Base-by-base conservation (phyloP, 2,113 vertebrate genomes). In the Phycodurus eques region DNA sequence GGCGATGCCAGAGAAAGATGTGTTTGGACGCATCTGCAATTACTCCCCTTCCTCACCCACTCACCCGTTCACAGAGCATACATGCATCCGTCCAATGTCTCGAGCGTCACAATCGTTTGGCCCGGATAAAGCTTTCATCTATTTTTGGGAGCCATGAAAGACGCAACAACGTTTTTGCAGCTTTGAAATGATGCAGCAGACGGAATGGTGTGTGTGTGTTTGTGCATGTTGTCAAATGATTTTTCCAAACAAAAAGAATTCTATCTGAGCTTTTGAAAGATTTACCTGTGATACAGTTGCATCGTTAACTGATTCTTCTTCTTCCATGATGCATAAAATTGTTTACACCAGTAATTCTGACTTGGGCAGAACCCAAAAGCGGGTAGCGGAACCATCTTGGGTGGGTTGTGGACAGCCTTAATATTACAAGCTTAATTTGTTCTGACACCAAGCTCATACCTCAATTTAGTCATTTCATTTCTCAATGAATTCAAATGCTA, bases 21-120 rank as follows among this genome's bases (percentile, higher is more conserved):
- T 83, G 87, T 90, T 90, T 86, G 81, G 87, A 78, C 87, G 82
- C 83, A 88, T 80, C 80, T 79, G 80, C 89, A 87, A 90, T 89
- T 86, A 87, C 83, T 79, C 67, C 71, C 77, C 76, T 71, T 81
- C 76, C 76, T 74, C 11, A 73, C 56, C 70, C 66, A 60, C 59
- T 65, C 59, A 13, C 59, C 65, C 51, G 68, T 76, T 85, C 76
- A 81, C 82, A 80, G 84, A 81, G 75, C 79, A 83, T 79, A 81
- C 78, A 76, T 73, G 68, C 64, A 72, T 79, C 70, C 67, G 7
- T 83, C 71, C 71, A 67, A 51, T 20, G 20, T 77, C 62, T 75
- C 78, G 60, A 49, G 71, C 53, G 39, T 83, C 80, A 80, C 82
- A 76, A 76, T 86, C 42, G 62, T 83, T 82, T 72, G 78, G 80